Evolutionary conservation across 2,113 vertebrate species (phyloP).

Genomic region (Amia ocellicauda): DNA sequence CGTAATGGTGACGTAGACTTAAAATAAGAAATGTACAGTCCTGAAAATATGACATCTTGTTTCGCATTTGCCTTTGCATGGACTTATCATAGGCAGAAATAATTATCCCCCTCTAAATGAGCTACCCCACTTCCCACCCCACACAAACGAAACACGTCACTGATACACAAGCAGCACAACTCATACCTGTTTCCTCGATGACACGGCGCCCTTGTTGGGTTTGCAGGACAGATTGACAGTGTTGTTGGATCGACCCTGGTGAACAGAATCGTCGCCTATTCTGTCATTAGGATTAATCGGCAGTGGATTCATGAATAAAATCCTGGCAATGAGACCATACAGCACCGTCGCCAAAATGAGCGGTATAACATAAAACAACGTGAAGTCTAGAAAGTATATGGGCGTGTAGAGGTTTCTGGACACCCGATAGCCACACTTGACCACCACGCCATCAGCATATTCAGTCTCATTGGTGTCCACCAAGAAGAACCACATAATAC

Average conservation of each 20-base stretch:
- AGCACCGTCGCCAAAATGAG: slow-evolving; percentile 69
- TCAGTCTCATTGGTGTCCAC: slow-evolving; percentile 71
- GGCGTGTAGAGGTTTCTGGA: slow-evolving; percentile 79
- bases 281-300: slow-evolving; percentile 43
- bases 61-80: too few relatives aligned
- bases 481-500: slow-evolving; percentile 83
- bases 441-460: slow-evolving; percentile 67
- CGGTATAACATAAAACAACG: slow-evolving; percentile 69
- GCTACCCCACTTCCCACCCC: too few relatives aligned
- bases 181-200: slow-evolving; percentile 77
- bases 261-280: slow-evolving; percentile 52
- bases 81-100: too few relatives aligned
- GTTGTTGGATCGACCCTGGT: slow-evolving; percentile 49
- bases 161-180: not conserved
- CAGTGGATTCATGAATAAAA: slow-evolving; percentile 69
- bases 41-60: too few relatives aligned
- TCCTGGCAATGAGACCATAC: slow-evolving; percentile 70
- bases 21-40: too few relatives aligned
- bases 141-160: too few relatives aligned
- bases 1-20: too few relatives aligned
- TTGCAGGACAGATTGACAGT: slow-evolving; percentile 46
- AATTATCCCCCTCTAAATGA: too few relatives aligned
- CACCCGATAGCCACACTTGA: slow-evolving; percentile 73
- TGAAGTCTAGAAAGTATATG: slow-evolving; percentile 81
- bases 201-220: slow-evolving; percentile 52